Evolutionary conservation across 2,113 vertebrate species (phyloP).

Genomic region (Mandrillus leucophaeus): DNA sequence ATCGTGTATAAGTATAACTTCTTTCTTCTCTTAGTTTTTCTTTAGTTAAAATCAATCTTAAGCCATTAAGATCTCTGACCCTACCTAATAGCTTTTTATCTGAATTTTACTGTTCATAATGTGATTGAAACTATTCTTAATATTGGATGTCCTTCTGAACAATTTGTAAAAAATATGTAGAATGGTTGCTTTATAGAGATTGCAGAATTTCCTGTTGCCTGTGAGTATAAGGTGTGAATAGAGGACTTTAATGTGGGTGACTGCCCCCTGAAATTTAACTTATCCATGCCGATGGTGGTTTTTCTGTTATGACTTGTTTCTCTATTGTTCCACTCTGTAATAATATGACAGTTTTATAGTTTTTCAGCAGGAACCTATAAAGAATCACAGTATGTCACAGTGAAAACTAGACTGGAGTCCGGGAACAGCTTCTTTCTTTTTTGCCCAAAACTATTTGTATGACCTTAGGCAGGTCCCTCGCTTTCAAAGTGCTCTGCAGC

Average conservation of each 20-base stretch:
- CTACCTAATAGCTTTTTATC: background rate
- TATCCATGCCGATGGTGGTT: background rate
- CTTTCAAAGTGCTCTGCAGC: background rate
- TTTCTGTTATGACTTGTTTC: constrained; percentile 6
- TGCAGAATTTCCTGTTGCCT: background rate
- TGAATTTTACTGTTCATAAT: constrained; percentile 41
- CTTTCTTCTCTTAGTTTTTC: background rate
- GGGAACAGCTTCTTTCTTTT: background rate
- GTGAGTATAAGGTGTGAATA: background rate
- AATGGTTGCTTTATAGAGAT: background rate
- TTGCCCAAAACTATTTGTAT: background rate
- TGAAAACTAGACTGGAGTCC: background rate
- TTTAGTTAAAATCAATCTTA: background rate
- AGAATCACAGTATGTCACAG: background rate
- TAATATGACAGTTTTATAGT: background rate
- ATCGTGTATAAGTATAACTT: background rate
- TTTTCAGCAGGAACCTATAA: background rate
- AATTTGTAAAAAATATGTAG: constrained; percentile 47
- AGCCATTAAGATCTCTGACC: constrained; percentile 1
- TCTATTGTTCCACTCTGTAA: background rate
- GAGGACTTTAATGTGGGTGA: background rate
- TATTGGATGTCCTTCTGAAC: background rate
- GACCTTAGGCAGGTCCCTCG: constrained; percentile 12
- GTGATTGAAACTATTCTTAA: constrained; percentile 33
- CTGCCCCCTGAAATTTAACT: background rate